A percentile compares a stretch with the other conserved stretches of the same genome.
Conservation (phyloP, 2,888 invertebrate genomes). For the Lottia gigantea region DNA sequence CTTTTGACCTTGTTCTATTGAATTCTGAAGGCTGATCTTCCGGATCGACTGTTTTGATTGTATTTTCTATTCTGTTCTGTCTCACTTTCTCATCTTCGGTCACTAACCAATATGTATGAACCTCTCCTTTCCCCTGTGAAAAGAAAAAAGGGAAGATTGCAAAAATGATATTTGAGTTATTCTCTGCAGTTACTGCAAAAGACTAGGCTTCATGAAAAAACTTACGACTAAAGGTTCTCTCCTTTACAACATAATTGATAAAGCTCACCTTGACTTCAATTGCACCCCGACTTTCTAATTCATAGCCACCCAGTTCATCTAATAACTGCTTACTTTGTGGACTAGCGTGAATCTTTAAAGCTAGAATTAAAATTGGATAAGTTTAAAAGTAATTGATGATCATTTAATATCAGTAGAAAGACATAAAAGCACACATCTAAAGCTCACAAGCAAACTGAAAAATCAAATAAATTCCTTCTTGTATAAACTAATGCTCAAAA, state of each 20-base stretch:
- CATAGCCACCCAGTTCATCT: conserved; percentile 66
- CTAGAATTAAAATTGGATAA: conserved; percentile 38
- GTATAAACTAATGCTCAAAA: too few relatives aligned
- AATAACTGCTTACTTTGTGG: conserved; percentile 60
- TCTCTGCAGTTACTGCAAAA: too few relatives aligned
- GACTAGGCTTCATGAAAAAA: too few relatives aligned
- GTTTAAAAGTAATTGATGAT: too few relatives aligned
- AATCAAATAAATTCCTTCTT: too few relatives aligned
- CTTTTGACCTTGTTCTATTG: background rate
- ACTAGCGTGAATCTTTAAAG: conserved; percentile 67
- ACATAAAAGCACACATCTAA: too few relatives aligned
- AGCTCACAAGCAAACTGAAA: too few relatives aligned
- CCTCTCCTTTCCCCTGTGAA: conserved; percentile 63
- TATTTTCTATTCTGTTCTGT: conserved; percentile 24
- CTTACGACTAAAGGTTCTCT: too few relatives aligned
- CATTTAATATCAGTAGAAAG: too few relatives aligned
- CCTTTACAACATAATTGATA: background rate
- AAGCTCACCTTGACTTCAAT: conserved; percentile 67
- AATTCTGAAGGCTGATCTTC: conserved; percentile 21
- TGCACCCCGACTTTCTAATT: conserved; percentile 63
- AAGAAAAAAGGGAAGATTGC: conserved; percentile 10
- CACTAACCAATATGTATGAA: conserved; percentile 63
- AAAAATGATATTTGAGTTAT: too few relatives aligned
- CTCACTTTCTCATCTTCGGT: conserved; percentile 26
- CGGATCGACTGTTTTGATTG: conserved; percentile 30